These are phyloP conservation scores for Holacanthella duospinosa DNA, from an alignment of 2,888 invertebrate species.

Conservation along the genomic window DNA sequence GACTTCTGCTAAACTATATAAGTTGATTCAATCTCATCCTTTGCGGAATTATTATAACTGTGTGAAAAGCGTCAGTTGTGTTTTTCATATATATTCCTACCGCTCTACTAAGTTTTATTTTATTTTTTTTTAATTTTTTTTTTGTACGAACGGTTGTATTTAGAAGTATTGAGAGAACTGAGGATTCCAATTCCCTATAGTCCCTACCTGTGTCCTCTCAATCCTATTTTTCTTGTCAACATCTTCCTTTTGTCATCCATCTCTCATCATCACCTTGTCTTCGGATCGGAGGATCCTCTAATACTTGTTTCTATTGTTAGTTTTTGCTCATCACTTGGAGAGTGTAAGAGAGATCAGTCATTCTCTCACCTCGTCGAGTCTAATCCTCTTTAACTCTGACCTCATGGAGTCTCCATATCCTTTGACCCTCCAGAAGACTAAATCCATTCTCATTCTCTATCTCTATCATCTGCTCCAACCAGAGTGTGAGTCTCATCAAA, in stretches of 20 bases:
- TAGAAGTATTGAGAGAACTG: not conserved
- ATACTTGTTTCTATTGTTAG: not conserved
- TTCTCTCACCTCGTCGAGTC: not conserved
- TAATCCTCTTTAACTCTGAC: not conserved
- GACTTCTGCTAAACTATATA: too few relatives aligned
- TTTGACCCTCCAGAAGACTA: not conserved
- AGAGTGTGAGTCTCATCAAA: not conserved
- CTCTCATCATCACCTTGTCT: not conserved
- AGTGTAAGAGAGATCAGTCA: not conserved
- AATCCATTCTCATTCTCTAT: not conserved
- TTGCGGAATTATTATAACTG: too few relatives aligned
- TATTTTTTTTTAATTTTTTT: too few relatives aligned
- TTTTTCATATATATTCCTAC: not conserved
- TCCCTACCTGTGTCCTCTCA: not conserved
- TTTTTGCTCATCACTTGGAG: not conserved
- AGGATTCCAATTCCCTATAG: not conserved
- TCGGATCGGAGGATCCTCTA: not conserved
- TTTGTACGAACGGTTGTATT: not conserved
- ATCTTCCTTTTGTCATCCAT: not conserved
- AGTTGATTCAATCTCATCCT: too few relatives aligned
- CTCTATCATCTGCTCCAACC: not conserved
- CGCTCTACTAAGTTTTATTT: slow-evolving; percentile 3
- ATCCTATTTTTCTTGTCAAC: not conserved
- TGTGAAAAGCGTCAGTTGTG: not conserved
- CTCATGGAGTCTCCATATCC: not conserved